Conservation (phyloP, 37 sponge, comb jelly and placozoan genomes). For the Tethya wilhelma region DNA sequence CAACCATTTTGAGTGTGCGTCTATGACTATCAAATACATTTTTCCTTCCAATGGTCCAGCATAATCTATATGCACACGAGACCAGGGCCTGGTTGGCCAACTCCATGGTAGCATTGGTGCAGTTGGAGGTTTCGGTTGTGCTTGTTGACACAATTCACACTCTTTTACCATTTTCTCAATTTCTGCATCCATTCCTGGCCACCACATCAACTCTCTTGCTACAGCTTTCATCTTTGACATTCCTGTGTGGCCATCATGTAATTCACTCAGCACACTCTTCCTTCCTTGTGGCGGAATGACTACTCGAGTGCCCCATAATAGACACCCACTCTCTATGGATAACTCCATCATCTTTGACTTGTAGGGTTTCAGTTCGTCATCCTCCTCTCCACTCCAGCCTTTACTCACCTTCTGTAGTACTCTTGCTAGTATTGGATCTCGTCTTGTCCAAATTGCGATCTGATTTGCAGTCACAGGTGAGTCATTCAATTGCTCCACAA, state of each 20-base stretch:
- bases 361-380: not conserved
- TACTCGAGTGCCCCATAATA: constrained; percentile 24
- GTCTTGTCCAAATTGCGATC: not conserved
- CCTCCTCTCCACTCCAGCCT: too few species aligned
- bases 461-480: not conserved
- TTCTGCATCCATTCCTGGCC: constrained; percentile 29
- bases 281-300: constrained; percentile 14
- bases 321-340: not conserved
- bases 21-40: too few species aligned
- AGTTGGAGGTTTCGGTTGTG: not conserved
- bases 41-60: too few species aligned
- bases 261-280: not conserved
- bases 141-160: constrained; percentile 16
- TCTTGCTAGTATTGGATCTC: not conserved
- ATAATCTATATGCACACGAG: too few species aligned
- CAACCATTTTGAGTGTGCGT: too few species aligned
- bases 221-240: constrained; percentile 5
- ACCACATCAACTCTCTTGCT: not conserved
- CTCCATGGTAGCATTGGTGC: constrained; percentile 33
- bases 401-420: too few species aligned
- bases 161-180: constrained; percentile 10
- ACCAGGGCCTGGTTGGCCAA: constrained; percentile 23
- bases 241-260: constrained; percentile 31
- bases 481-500: not conserved
- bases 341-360: not conserved